Evolutionary conservation across 64 coral and sea anemone genomes (phyloP), one percentile per base, ranked within the genome.

Genomic region (Orbicella faveolata): DNA sequence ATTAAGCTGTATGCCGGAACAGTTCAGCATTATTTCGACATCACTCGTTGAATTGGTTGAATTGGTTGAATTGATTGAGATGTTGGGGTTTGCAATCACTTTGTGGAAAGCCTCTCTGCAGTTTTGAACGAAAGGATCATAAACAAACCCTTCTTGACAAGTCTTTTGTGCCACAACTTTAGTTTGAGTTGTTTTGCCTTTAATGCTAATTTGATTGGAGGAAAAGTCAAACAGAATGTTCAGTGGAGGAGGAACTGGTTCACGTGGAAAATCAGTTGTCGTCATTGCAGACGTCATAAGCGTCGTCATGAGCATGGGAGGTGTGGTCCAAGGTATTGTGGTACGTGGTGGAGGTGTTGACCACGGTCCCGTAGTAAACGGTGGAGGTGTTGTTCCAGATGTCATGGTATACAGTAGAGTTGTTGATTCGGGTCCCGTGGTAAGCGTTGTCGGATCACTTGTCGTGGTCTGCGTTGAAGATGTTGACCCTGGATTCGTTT

Each of bases 161-260:
- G 36, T 52, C 20, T 52, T 41, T 20, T 51, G 16, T 23, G 51
- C 36, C 20, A 78, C 18, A 23, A 78, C 9, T 26, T 70, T 70
- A 10, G 67, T 70, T 26, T 70, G 21, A 1, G 39, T 78, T 21
- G 37, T 78, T 52, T 44, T 78, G 19, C 41, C 39, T 9, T 52
- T 18, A 6, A 78, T 78, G 6, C 41, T 78, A 9, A 78, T 52
- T 51, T 48, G 16, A 70, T 48, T 15, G 18, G 75, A 52, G 5
- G 75, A 78, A 52, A 78, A 78, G 51, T 78, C 75, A 78, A 78
- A 78, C 21, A 78, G 19, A 10, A 78, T 78, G 36, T 52, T 52
- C 4, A 78, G 36, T 48, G 75, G 41, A 23, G 75, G 75, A 7
- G 75, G 75, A 20, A 30, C 33, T 5, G 75, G 67, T 12, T 70